Evolutionary conservation across 2,113 vertebrate species (phyloP), one percentile per base, ranked within the genome.

Genomic region (Indicator maculatus): DNA sequence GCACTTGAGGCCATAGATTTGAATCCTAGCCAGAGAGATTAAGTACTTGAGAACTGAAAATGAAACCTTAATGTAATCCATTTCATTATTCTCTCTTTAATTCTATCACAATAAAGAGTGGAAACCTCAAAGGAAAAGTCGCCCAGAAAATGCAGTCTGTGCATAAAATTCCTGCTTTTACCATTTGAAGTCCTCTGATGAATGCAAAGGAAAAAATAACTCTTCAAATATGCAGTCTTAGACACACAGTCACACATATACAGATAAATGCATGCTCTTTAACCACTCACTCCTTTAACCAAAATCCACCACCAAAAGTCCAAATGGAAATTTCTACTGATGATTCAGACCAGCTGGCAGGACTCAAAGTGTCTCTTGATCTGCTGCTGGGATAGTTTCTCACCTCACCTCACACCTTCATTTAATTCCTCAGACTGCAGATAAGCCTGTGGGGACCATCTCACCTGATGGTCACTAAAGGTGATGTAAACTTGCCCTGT

Each of bases 11-110:
- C 75, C 47, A 26, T 33, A 59, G 72, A 86, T 86, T 83, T 94
- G 91, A 94, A 90, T 82, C 39, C 53, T 27, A 75, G 73, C 61
- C 92, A 96, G 86, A 72, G 72, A 86, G 73, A 94, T 89, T 95
- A 95, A 83, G 76, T 86, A 41, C 71, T 86, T 63, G 59, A 86
- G 71, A 95, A 87, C 15, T 30, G 75, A 79, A 91, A n/a, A 8
- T 4, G 61, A 93, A 61, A 61, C 26, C 28, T 33, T 86, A 90
- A 83, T 71, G 69, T 64, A 95, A 92, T 86, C 72, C 33, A 83
- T 90, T 88, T 86, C 61, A 71, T 89, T 83, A 91, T 88, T 86
- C 21, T 88, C 30, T n/a, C 9, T 81, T 91, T 88, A 88, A 88
- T 71, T 89, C 39, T 77, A 41, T 38, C 41, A 47, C 0, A 4